Base-by-base conservation (phyloP, 1,140 invertebrate genomes). In the Muscidifurax raptorellus region DNA sequence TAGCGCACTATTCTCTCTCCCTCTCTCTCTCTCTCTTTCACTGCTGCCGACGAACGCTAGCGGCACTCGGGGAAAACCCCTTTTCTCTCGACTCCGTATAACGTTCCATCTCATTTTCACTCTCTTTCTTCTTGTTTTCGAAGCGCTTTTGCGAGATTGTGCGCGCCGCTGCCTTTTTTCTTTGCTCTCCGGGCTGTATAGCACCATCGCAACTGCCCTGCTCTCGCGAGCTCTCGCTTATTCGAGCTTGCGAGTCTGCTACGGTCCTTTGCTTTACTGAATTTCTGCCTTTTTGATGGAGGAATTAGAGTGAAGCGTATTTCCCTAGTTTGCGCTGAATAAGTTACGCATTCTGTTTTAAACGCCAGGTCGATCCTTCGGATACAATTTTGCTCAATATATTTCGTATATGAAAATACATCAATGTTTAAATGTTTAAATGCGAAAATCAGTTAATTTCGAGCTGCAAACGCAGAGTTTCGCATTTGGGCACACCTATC, bases 71-170 rank as follows among this genome's bases (percentile, higher is more conserved):
- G 77, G 44, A 87, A 87, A 86, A 85, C 74, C 84, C 76, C 40
- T 85, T 80, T 67, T 85, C 81, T 86, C 80, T 86, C 82, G 81
- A 36, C 22, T 72, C 18, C 80, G 28, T 85, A 84, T 84, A 87
- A 82, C 83, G 74, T 71, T 78, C 76, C 81, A 83, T 86, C 84
- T 82, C 80, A 78, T 84, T 85, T 86, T 86, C 44, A 71, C 79
- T 76, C 27, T 77, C 78, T 81, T 80, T 78, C 81, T 74, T 74
- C 47, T 83, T 83, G 28, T 80, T 82, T 80, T 69, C 59, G 18
- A 83, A 75, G 59, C 80, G 52, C 52, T 86, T 86, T 86, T 83
- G 75, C 78, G 77, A 86, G 76, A 83, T 86, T 83, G 72, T 47
- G 80, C 74, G 27, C 47, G 64, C 18, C 81, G 25, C 74, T 52